Conservation (phyloP, 2,888 invertebrate species). For the Drosophila villosipedis region DNA sequence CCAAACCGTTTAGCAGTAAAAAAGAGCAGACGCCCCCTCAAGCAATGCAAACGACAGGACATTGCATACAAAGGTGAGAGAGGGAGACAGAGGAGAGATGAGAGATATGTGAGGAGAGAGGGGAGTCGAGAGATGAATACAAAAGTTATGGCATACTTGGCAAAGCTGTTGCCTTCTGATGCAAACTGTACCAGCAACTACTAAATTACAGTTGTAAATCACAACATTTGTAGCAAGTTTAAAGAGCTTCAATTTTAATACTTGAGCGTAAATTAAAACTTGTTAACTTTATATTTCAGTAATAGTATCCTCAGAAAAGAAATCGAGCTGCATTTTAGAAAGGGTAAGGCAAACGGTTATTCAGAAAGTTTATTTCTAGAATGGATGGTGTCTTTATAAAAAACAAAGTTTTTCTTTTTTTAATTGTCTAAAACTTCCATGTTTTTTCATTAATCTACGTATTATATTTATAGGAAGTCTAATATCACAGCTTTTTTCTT, state of each 20-base stretch:
- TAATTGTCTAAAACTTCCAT: background rate
- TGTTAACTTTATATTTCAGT: background rate
- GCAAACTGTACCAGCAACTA: slow-evolving; percentile 1
- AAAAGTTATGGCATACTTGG: slow-evolving; percentile 5
- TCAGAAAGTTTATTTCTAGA: background rate
- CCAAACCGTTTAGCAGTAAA: slow-evolving; percentile 72
- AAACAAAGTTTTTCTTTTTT: too few species aligned
- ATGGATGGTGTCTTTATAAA: background rate
- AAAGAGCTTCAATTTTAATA: background rate
- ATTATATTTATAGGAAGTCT: background rate
- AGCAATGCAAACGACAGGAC: slow-evolving; percentile 25
- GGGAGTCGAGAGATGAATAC: background rate
- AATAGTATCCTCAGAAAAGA: background rate
- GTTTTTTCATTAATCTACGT: background rate
- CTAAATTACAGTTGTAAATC: background rate
- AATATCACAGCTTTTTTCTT: background rate
- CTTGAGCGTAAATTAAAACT: background rate
- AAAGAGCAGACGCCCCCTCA: slow-evolving; percentile 15
- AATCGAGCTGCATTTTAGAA: background rate
- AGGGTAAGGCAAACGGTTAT: too few species aligned
- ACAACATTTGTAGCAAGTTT: background rate
- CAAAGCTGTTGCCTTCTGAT: background rate
- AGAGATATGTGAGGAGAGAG: background rate
- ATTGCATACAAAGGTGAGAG: slow-evolving; percentile 9
- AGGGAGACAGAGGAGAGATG: background rate